Base-by-base conservation (phyloP, 1,140 invertebrate species). In the Euborellia annulipes region DNA sequence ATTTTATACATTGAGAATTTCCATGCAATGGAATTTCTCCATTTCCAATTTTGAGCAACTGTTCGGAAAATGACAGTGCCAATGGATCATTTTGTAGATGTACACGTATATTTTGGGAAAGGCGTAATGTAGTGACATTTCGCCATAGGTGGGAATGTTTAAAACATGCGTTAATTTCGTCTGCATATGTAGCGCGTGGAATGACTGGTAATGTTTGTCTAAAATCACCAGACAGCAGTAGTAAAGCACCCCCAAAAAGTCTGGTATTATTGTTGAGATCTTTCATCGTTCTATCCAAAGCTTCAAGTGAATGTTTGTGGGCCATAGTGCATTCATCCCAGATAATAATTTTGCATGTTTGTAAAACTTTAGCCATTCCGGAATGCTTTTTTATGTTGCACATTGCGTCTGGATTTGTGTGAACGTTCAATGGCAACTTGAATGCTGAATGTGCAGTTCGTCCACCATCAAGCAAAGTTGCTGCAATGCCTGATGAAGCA, bases 381-480 rank as follows among this genome's bases (percentile, higher is more conserved):
- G 23, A 27, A 11, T 27, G 4, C 11, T 27, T 27, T 11, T 4
- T 6, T 6, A 27, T 27, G 23, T 27, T 27, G 23, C 23, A 27
- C 23, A 11, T 27, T 27, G 23, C 4, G 11, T 4, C 11, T 27
- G 23, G 4, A 27, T 27, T 27, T 4, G 11, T 27, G 4, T 27
- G 23, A 4, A 27, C 11, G 7, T 38, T 7, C n/a, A 38, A 14
- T 54, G 58, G 55, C 45, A 62, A 46, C 48, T 62, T 62, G 39
- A 61, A 56, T 51, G 49, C 49, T 48, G 58, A 59, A 55, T 62
- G 60, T 39, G 57, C 56, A 43, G 58, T 62, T 54, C 52, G 44
- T n/a, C 63, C 66, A 49, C 59, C 62, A 32, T 55, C 50, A 18
- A 69, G 39, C 41, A 67, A 55, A 45, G 60, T 65, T 34, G 65